A percentile compares a stretch with the other conserved stretches of the same genome.
These are phyloP conservation scores for Cercopithecus hamlyni DNA, from an alignment of 2,797 vertebrate genomes.

Conservation along the genomic window DNA sequence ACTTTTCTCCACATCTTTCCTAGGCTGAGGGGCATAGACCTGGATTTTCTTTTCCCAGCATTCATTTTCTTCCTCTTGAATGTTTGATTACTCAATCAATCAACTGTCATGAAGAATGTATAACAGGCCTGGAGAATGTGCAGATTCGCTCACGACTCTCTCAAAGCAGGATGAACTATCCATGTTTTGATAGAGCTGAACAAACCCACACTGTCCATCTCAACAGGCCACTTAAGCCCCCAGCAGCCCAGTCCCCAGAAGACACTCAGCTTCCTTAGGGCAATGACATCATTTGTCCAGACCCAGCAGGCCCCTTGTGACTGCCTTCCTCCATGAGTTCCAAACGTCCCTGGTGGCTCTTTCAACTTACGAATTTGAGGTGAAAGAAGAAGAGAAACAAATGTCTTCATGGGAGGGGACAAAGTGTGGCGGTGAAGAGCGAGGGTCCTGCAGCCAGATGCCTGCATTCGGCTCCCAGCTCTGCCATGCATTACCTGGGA, in stretches of 20 bases:
- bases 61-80: background rate
- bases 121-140: background rate
- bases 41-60: background rate
- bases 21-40: background rate
- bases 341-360: background rate
- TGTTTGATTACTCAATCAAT: no score
- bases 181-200: fast-evolving
- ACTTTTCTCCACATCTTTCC: background rate
- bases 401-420: background rate
- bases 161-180: background rate
- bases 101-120: fast-evolving
- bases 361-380: background rate
- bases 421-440: fast-evolving
- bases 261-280: background rate
- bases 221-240: background rate
- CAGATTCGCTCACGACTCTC: background rate
- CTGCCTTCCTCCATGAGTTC: background rate
- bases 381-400: background rate
- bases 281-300: background rate
- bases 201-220: fast-evolving
- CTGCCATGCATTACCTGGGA: background rate
- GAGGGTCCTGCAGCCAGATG: background rate
- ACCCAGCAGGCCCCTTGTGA: background rate
- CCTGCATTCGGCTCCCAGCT: background rate
- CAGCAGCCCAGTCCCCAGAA: background rate